These are phyloP conservation scores for Hermaeophaga mercurialis DNA, from an alignment of 2,888 invertebrate species.

Conservation along the genomic window DNA sequence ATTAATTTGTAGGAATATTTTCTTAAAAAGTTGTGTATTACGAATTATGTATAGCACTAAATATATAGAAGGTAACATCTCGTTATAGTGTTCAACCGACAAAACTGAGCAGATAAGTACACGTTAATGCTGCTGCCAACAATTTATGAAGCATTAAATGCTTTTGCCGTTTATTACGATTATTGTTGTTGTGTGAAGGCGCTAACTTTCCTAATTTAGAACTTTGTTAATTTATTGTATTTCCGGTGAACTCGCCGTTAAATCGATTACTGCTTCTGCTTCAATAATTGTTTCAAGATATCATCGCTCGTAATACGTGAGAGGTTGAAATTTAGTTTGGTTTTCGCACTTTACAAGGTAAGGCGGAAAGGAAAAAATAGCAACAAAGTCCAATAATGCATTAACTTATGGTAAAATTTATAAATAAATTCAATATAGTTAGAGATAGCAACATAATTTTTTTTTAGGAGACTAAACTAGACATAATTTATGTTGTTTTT, in stretches of 20 bases:
- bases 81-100: background rate
- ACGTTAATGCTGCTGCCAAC: slow-evolving; percentile 10
- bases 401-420: too few relatives aligned
- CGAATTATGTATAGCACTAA: too few relatives aligned
- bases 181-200: slow-evolving; percentile 34
- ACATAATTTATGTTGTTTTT: too few relatives aligned
- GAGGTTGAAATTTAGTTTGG: background rate
- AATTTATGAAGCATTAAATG: slow-evolving; percentile 25
- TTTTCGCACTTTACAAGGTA: too few relatives aligned
- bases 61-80: background rate
- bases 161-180: slow-evolving; percentile 30
- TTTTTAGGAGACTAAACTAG: too few relatives aligned
- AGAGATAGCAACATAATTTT: too few relatives aligned
- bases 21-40: too few relatives aligned
- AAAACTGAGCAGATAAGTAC: slow-evolving; percentile 11
- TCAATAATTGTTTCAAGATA: slow-evolving; percentile 28
- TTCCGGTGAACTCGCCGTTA: slow-evolving; percentile 29
- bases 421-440: too few relatives aligned
- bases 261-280: slow-evolving; percentile 31
- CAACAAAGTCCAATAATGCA: too few relatives aligned
- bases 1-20: too few relatives aligned
- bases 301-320: slow-evolving; percentile 13
- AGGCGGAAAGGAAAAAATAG: too few relatives aligned
- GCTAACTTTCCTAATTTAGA: slow-evolving; percentile 35
- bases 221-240: slow-evolving; percentile 35